These are phyloP conservation scores for Leucophenga montana DNA, from an alignment of 2,888 invertebrate species.

Conservation along the genomic window DNA sequence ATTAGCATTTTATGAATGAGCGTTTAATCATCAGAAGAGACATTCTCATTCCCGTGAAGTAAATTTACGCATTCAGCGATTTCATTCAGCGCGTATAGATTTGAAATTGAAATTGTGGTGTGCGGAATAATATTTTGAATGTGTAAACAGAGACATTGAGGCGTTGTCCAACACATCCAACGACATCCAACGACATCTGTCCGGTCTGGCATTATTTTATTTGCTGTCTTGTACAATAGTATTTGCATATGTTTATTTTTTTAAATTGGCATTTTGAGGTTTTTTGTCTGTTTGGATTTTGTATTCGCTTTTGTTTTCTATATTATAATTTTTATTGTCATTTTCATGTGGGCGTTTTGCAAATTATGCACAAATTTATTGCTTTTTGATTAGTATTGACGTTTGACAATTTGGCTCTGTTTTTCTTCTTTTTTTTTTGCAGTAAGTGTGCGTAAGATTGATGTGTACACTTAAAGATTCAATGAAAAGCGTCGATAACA, in stretches of 20 bases:
- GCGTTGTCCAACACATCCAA: slow-evolving; percentile 7
- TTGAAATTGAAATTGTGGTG: slow-evolving; percentile 16
- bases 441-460: slow-evolving; percentile 15
- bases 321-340: background rate
- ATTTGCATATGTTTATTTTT: slow-evolving; percentile 19
- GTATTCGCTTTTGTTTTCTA: background rate
- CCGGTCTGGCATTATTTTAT: slow-evolving; percentile 1
- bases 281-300: slow-evolving; percentile 1
- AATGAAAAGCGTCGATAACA: too few relatives aligned
- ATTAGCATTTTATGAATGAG: slow-evolving; percentile 30
- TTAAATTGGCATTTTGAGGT: slow-evolving; percentile 1
- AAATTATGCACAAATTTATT: slow-evolving; percentile 20
- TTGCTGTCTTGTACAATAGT: too few relatives aligned
- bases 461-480: background rate
- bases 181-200: background rate
- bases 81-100: slow-evolving; percentile 17
- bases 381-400: slow-evolving; percentile 26
- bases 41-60: background rate
- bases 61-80: background rate
- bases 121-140: background rate
- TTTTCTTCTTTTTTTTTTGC: background rate
- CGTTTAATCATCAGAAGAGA: slow-evolving; percentile 16
- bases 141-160: background rate
- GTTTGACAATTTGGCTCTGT: slow-evolving; percentile 17
- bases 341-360: slow-evolving; percentile 22